Conservation (phyloP, 2,113 vertebrate species). For the Calyptommatus sinebrachiatus region DNA sequence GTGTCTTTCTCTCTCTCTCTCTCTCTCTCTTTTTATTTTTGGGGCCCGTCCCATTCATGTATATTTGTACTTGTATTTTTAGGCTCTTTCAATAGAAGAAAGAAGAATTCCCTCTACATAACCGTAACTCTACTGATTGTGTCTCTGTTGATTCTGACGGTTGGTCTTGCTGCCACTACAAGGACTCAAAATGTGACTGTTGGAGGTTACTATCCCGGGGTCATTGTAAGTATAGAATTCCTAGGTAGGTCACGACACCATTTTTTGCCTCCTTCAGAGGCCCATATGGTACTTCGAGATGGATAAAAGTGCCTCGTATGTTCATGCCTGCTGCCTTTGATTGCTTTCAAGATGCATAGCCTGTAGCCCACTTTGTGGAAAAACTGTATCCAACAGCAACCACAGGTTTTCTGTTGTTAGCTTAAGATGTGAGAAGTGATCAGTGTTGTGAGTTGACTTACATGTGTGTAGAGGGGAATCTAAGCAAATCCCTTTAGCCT, state of each 20-base stretch:
- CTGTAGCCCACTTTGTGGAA: too few relatives aligned
- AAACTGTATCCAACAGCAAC: too few relatives aligned
- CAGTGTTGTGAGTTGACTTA: too few relatives aligned
- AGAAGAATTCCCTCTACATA: conserved; percentile 93
- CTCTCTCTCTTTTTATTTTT: too few relatives aligned
- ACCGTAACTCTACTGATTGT: conserved; percentile 91
- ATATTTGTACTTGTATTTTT: conserved; percentile 67
- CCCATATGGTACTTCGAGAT: conserved; percentile 44
- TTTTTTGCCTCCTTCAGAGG: conserved; percentile 43
- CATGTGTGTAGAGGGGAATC: too few relatives aligned
- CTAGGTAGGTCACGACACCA: conserved; percentile 59
- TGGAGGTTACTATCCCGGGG: conserved; percentile 96
- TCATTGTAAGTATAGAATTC: conserved; percentile 89
- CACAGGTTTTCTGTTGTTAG: too few relatives aligned
- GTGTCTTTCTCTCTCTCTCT: too few relatives aligned
- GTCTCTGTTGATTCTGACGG: conserved; percentile 92
- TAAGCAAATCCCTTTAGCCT: too few relatives aligned
- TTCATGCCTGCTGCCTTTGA: conserved; percentile 46
- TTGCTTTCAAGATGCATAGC: conserved; percentile 34
- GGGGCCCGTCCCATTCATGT: conserved; percentile 59
- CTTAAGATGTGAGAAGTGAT: too few relatives aligned
- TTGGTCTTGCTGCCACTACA: conserved; percentile 94
- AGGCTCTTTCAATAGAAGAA: conserved; percentile 95
- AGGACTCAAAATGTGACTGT: conserved; percentile 98
- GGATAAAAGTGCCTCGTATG: conserved; percentile 50